These are phyloP conservation scores for Protodeltote pygarga DNA, from an alignment of 2,888 invertebrate genomes.

Conservation along the genomic window DNA sequence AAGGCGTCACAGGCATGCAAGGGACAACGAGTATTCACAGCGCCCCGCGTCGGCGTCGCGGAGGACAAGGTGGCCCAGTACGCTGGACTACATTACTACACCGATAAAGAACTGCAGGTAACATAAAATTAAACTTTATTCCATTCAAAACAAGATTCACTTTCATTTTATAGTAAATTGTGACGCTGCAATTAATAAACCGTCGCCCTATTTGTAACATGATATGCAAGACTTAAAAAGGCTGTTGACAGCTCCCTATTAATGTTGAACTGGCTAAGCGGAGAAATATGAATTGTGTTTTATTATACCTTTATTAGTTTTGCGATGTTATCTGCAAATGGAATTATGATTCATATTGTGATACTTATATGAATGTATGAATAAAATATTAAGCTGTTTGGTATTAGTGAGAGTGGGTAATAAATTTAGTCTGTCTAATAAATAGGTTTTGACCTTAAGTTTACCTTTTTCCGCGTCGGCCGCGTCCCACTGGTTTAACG, in stretches of 20 bases:
- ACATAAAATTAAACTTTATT: conserved; percentile 18
- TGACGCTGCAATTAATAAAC: conserved; percentile 14
- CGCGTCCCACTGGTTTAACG: conserved; percentile 39
- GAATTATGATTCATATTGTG: conserved; percentile 14
- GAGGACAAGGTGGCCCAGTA: conserved; percentile 97
- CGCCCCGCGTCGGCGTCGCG: conserved; percentile 95
- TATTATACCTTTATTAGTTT: conserved; percentile 22
- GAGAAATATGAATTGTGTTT: conserved; percentile 24
- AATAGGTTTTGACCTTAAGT: conserved; percentile 26
- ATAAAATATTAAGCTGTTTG: conserved; percentile 1
- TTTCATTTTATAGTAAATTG: conserved; percentile 4
- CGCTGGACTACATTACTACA: conserved; percentile 96
- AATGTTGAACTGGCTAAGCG: conserved; percentile 14
- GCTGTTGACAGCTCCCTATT: conserved; percentile 31
- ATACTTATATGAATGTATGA: conserved; percentile 4
- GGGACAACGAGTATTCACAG: conserved; percentile 92
- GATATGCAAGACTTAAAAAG: conserved; percentile 26
- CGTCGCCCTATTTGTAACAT: conserved; percentile 18
- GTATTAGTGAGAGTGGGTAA: conserved; percentile 12
- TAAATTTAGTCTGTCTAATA: conserved; percentile 37
- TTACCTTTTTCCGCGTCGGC: conserved; percentile 30
- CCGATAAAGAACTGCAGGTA: conserved; percentile 96
- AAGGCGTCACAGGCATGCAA: conserved; percentile 96
- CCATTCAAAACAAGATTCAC: conserved; percentile 7
- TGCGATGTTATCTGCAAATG: conserved; percentile 13